Conservation (phyloP, 2,888 invertebrate species). For the Eristalis arbustorum region DNA sequence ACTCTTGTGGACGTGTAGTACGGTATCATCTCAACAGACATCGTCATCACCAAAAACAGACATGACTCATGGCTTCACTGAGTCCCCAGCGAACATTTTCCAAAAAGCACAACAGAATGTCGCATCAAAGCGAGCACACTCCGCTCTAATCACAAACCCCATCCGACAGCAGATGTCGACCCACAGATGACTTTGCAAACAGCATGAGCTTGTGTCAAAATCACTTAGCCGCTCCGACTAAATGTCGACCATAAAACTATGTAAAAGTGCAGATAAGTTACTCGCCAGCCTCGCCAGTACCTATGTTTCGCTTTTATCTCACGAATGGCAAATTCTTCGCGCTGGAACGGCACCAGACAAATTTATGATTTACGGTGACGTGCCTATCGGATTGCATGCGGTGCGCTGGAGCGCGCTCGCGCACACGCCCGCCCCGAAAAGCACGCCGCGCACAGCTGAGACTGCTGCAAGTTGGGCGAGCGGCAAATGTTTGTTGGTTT, state of each 20-base stretch:
- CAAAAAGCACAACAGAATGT: no score
- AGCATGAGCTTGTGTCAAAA: background rate
- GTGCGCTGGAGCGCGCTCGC: constrained; percentile 27
- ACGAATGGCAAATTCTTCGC: constrained; percentile 53
- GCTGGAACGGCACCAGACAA: constrained; percentile 35
- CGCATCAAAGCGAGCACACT: background rate
- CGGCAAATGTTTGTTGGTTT: constrained; percentile 60
- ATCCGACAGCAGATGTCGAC: background rate
- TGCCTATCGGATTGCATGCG: constrained; percentile 36
- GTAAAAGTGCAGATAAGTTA: background rate
- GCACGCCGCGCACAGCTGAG: background rate
- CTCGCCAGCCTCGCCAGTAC: background rate
- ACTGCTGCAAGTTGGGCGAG: constrained; percentile 54
- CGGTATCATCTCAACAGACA: no score
- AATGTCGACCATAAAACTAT: no score
- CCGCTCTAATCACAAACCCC: background rate
- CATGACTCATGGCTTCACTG: no score
- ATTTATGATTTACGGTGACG: constrained; percentile 69
- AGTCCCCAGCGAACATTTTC: no score
- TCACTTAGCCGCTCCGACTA: background rate
- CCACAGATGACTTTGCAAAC: background rate
- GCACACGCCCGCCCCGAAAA: background rate
- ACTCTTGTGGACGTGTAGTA: no score
- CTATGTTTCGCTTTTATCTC: constrained; percentile 26
- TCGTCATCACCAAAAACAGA: no score